Conservation (phyloP, 2,888 invertebrate species). For the Andrena bicolor region DNA sequence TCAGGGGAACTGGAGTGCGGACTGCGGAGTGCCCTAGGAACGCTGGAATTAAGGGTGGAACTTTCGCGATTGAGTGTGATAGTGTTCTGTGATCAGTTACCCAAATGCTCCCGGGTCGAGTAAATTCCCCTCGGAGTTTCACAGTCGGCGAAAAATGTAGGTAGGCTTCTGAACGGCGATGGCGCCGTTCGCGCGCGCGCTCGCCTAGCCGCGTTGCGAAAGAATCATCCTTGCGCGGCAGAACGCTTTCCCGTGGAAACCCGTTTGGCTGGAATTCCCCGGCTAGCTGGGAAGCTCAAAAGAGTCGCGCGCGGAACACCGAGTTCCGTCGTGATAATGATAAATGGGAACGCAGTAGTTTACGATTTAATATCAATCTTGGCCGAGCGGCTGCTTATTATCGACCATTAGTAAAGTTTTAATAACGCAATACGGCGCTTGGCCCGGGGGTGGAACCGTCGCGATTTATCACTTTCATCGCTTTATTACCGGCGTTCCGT, state of each 20-base stretch:
- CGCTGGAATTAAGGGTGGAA: conserved; percentile 6
- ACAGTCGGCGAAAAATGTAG: too few relatives aligned
- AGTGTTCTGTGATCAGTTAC: background rate
- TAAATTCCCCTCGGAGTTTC: too few relatives aligned
- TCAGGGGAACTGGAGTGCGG: background rate
- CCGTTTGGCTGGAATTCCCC: conserved; percentile 49
- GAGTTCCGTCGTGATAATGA: conserved; percentile 76
- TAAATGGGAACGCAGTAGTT: conserved; percentile 76
- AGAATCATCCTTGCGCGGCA: conserved; percentile 10
- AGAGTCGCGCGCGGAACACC: conserved; percentile 40
- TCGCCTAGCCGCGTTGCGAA: background rate
- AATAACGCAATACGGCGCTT: conserved; percentile 77
- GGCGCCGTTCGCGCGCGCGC: background rate
- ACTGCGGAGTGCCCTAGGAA: background rate
- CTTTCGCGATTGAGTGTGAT: background rate
- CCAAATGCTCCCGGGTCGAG: too few relatives aligned
- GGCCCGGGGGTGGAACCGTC: conserved; percentile 66
- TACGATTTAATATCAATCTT: conserved; percentile 81
- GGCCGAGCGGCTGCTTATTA: conserved; percentile 78
- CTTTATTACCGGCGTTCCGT: conserved; percentile 76
- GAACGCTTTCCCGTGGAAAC: conserved; percentile 50
- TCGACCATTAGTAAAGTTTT: conserved; percentile 82
- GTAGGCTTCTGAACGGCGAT: background rate
- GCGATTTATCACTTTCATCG: conserved; percentile 79
- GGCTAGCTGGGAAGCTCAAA: conserved; percentile 37